A percentile compares a stretch with the other conserved stretches of the same genome.
These are phyloP conservation scores for Antennarius striatus DNA, from an alignment of 2,113 vertebrate species.

Conservation along the genomic window DNA sequence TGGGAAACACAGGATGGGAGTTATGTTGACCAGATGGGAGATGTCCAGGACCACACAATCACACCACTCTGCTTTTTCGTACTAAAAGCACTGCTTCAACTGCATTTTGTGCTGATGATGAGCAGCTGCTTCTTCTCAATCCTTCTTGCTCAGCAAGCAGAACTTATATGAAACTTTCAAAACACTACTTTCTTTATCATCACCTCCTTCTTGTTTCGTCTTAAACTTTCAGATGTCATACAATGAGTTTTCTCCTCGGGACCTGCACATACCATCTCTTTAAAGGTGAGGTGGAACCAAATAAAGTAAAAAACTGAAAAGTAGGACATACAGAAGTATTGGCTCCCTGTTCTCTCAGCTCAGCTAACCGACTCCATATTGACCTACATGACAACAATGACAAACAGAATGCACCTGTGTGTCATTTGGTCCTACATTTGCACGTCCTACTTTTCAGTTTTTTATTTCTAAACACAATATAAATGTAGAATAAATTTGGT, in stretches of 20 bases:
- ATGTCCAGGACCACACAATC: conserved; percentile 51
- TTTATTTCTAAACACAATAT: too few species aligned
- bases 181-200: neutral
- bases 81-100: conserved; percentile 37
- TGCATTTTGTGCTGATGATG: conserved; percentile 52
- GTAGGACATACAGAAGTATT: too few species aligned
- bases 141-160: conserved; percentile 46
- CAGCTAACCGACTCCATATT: too few species aligned
- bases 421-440: too few species aligned
- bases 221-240: neutral
- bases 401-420: too few species aligned
- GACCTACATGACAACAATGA: too few species aligned
- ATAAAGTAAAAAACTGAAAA: too few species aligned
- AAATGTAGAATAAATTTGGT: too few species aligned
- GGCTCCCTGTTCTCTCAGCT: too few species aligned
- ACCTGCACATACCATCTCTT: neutral
- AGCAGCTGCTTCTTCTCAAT: conserved; percentile 39
- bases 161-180: neutral
- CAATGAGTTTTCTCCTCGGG: neutral
- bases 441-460: too few species aligned
- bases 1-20: conserved; percentile 16
- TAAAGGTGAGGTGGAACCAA: conserved; percentile 3
- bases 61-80: conserved; percentile 39
- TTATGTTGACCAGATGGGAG: conserved; percentile 51
- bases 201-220: neutral